Base-by-base conservation (phyloP, 2,888 invertebrate genomes). In the Drosophila meridiana region DNA sequence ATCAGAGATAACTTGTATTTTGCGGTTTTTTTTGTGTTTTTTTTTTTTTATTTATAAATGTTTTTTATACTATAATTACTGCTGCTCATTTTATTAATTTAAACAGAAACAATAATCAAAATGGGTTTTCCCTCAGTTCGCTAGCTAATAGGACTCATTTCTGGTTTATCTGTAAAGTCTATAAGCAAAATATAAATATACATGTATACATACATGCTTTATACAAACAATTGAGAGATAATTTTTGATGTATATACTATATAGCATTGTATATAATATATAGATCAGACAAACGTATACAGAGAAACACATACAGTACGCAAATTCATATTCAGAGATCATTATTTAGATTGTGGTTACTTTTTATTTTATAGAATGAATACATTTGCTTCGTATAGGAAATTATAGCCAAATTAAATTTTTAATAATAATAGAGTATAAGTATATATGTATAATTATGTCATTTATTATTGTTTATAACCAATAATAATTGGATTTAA, bases 111-210 rank as follows among this genome's bases (percentile, higher is more conserved):
- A 38, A 53, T 55, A 3, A 28, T 28, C 55, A 4, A 28, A 28
- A 38, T 28, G 55, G 38, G 28, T 1, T 40, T 55, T 28, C 55
- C 55, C 55, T 28, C 55, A 28, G 55, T 2, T 28, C 55, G 55
- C n/a, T 1, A 14, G 34, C n/a, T 38, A 55, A 55, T 55, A 14
- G 28, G 28, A 11, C 32, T n/a, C 38, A 28, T 55, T 55, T 28
- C 28, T 14, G 38, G 6, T n/a, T 52, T 40, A 55, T 55, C 55
- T 55, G 9, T 38, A 28, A 13, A 28, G 38, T 38, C 9, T 38
- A 26, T 26, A 45, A 11, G 2, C 20, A 11, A 26, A 43, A 20
- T 9, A 34, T 9, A n/a, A 0, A n/a, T 5, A 20, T 5, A 6
- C 34, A 34, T 6, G 2, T 42, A 42, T 42, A 13, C 28, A 28